Base-by-base conservation (phyloP, 2,797 vertebrate species). In the Cercopithecus diana region DNA sequence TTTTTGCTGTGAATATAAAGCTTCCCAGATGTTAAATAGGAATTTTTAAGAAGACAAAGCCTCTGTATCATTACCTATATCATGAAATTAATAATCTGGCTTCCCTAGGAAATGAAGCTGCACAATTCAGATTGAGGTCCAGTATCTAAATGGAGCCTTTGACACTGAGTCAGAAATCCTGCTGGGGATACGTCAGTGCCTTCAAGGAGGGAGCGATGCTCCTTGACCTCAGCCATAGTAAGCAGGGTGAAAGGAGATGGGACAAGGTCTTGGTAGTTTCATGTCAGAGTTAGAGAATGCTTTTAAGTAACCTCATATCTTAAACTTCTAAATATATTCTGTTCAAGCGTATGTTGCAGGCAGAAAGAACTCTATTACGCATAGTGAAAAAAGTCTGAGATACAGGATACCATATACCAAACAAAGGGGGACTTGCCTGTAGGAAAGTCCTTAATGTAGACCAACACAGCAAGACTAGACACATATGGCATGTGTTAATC, bases 1-100 rank as follows among this genome's bases (percentile, higher is more conserved):
- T n/a, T 57, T n/a, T 41, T 91, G 11, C 26, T 15, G 36, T 28
- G 64, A 76, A 43, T 93, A 88, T 96, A 95, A 90, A 95, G 50
- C 33, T 26, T 87, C 43, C 28, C 1, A 5, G 19, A 41, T 48
- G 14, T 76, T 93, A 36, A 52, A 70, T 57, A 30, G 50, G 52
- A 52, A 20, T 4, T 48, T 45, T 61, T 4, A 28, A 86, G 55
- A 85, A 7, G 2, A 64, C 30, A 84, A 64, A 39, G 33, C 4
- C 12, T 76, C 30, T 43, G 13, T 26, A 5, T 39, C 41, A 26
- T 58, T 67, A 84, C 1, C 30, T 26, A 7, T 67, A 28, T 67
- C 28, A 36, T n/a, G 15, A 90, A 80, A 72, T 45, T 41, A 6
- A 43, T 43, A 11, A 13, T 36, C 10, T 17, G 48, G 12, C 57